Conservation (phyloP, 2,888 invertebrate species). For the Portevinia maculata region DNA sequence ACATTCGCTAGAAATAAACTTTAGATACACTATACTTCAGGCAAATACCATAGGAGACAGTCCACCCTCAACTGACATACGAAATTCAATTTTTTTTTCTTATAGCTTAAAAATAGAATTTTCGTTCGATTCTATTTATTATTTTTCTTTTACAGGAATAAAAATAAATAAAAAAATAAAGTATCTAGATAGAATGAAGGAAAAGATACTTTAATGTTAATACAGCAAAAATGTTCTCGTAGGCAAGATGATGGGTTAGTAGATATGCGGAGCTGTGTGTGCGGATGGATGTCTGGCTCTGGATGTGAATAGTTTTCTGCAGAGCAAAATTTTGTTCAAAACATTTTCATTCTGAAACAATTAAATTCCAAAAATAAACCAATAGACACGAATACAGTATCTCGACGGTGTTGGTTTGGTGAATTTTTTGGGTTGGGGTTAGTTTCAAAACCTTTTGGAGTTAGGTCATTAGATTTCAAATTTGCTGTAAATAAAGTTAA, state of each 20-base stretch:
- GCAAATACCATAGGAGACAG: slow-evolving; percentile 12
- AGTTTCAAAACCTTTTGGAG: not conserved
- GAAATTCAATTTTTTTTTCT: slow-evolving; percentile 28
- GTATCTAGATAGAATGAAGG: slow-evolving; percentile 13
- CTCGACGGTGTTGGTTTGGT: slow-evolving; percentile 1
- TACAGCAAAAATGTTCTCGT: slow-evolving; percentile 10
- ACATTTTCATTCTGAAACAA: slow-evolving; percentile 53
- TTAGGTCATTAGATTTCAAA: slow-evolving; percentile 6
- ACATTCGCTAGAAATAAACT: slow-evolving; percentile 66
- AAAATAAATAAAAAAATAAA: slow-evolving; percentile 13
- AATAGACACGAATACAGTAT: not conserved
- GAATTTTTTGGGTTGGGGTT: slow-evolving; percentile 6
- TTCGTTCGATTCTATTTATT: slow-evolving; percentile 45
- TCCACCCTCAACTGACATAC: slow-evolving; percentile 51
- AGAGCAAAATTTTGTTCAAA: slow-evolving; percentile 44
- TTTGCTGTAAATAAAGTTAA: not conserved
- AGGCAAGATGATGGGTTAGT: slow-evolving; percentile 12
- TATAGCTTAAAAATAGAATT: slow-evolving; percentile 54
- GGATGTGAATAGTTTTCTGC: slow-evolving; percentile 54
- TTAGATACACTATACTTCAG: slow-evolving; percentile 59
- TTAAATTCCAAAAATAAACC: slow-evolving; percentile 66
- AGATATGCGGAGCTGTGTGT: slow-evolving; percentile 15
- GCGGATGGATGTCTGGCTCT: slow-evolving; percentile 44
- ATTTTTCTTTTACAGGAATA: slow-evolving; percentile 39
- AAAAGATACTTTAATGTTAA: slow-evolving; percentile 38